Evolutionary conservation across 1,140 invertebrate species (phyloP).

Genomic region (Gonioctena quinquepunctata): DNA sequence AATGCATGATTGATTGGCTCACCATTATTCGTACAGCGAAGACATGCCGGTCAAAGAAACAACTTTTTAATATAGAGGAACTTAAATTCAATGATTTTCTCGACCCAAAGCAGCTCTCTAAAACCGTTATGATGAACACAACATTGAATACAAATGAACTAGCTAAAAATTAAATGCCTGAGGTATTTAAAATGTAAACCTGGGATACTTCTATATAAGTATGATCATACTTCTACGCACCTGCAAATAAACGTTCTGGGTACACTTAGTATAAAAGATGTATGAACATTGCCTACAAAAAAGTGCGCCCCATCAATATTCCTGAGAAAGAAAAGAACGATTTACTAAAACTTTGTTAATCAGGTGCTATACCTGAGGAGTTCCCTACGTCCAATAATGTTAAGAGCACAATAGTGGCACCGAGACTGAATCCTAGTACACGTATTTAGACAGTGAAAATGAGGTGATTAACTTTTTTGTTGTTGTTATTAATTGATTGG

Average conservation of each 20-base stretch:
- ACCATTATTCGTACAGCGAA: slow-evolving; percentile 15
- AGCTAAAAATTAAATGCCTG: slow-evolving; percentile 22
- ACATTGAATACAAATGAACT: not conserved
- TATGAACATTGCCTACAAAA: not conserved
- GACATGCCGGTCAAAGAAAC: slow-evolving; percentile 8
- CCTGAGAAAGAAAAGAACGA: not conserved
- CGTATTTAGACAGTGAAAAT: not conserved
- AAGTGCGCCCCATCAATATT: not conserved
- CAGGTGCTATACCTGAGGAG: not conserved
- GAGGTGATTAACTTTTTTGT: not conserved
- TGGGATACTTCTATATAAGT: slow-evolving; percentile 18
- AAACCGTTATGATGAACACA: no score
- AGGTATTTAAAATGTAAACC: slow-evolving; percentile 19
- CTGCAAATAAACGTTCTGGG: slow-evolving; percentile 1
- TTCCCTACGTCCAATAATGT: not conserved
- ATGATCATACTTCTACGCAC: slow-evolving; percentile 11
- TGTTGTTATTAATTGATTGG: not conserved
- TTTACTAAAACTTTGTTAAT: not conserved
- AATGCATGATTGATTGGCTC: slow-evolving; percentile 4
- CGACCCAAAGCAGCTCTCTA: not conserved
- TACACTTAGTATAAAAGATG: not conserved
- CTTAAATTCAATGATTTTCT: slow-evolving; percentile 18
- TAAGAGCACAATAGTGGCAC: not conserved
- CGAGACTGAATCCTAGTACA: not conserved
- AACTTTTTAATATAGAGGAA: slow-evolving; percentile 8